Evolutionary conservation across 2,113 vertebrate species (phyloP).

Genomic region (Apeltes quadracus): DNA sequence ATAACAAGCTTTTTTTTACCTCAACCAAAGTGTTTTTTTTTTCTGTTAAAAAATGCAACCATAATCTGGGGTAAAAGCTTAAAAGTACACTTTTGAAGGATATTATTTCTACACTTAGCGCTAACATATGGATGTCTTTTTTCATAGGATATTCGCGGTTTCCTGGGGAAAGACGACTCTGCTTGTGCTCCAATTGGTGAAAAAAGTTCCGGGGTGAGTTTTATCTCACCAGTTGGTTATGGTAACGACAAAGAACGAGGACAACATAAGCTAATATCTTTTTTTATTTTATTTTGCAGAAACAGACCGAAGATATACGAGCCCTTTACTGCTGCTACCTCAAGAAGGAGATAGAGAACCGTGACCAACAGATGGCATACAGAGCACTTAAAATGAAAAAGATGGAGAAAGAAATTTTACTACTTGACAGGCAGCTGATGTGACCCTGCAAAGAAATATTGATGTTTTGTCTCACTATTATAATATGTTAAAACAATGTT

Average conservation of each 20-base stretch:
- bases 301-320: slow-evolving; percentile 51
- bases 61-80: neutral
- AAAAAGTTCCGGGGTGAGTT: slow-evolving; percentile 50
- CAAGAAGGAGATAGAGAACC: slow-evolving; percentile 73
- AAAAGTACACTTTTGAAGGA: neutral
- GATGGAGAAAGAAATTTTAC: slow-evolving; percentile 69
- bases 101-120: neutral
- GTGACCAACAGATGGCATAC: slow-evolving; percentile 71
- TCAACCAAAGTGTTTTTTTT: too few relatives aligned
- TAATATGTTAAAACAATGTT: neutral
- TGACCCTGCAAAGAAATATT: slow-evolving; percentile 16
- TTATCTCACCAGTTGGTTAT: neutral
- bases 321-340: slow-evolving; percentile 69
- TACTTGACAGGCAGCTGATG: slow-evolving; percentile 69
- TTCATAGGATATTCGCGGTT: slow-evolving; percentile 40
- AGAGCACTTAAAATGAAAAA: slow-evolving; percentile 75
- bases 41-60: neutral
- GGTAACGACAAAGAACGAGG: neutral
- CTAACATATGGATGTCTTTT: neutral
- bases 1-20: too few relatives aligned
- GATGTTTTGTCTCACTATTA: neutral
- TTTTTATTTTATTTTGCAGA: slow-evolving; percentile 32
- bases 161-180: slow-evolving; percentile 31
- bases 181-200: neutral
- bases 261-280: neutral